Evolutionary conservation across 1,140 invertebrate genomes (phyloP).

Genomic region (Drosophila ogumai): DNA sequence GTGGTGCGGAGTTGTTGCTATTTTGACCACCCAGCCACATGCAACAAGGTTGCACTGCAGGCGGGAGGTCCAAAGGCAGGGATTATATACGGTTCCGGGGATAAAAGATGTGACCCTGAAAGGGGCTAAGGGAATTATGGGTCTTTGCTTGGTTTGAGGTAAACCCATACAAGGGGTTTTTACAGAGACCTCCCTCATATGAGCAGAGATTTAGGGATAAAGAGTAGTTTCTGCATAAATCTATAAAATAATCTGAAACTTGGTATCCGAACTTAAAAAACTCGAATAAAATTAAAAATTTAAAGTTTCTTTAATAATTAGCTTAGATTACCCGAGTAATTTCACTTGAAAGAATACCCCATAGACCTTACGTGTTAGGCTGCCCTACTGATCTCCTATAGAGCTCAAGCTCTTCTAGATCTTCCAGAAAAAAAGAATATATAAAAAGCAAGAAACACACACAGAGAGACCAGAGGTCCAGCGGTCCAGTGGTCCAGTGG

Average conservation of each 20-base stretch:
- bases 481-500: conserved; percentile 15
- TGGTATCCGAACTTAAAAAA: not conserved
- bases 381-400: conserved; percentile 34
- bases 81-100: conserved; percentile 5
- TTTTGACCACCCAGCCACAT: conserved; percentile 39
- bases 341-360: not conserved
- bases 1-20: conserved; percentile 8
- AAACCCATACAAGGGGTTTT: not conserved
- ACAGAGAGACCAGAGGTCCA: conserved; percentile 7
- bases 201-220: not conserved
- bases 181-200: not conserved
- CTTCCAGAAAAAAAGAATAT: not conserved
- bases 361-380: conserved; percentile 4
- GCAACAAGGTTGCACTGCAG: conserved; percentile 40
- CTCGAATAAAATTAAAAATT: not conserved
- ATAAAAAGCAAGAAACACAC: not conserved
- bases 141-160: not conserved
- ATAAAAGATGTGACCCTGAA: conserved; percentile 33
- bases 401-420: not conserved
- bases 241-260: not conserved
- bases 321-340: too few relatives aligned
- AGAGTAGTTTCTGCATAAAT: not conserved
- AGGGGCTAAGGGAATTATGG: not conserved
- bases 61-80: conserved; percentile 20
- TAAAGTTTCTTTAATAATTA: not conserved